Evolutionary conservation across 2,888 invertebrate genomes (phyloP).

Genomic region (Atethmia centrago): DNA sequence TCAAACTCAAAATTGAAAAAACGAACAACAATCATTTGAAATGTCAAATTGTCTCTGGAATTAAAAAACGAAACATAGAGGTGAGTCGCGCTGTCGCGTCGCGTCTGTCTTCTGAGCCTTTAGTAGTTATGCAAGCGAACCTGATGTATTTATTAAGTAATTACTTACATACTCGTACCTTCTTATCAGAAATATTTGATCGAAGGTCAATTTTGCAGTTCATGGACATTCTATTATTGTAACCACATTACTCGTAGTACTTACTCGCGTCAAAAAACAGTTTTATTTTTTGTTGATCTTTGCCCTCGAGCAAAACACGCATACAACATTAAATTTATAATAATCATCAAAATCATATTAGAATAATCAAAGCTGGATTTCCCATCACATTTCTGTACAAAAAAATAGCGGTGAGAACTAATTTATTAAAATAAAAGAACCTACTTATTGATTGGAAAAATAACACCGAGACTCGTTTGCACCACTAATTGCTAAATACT

Average conservation of each 20-base stretch:
- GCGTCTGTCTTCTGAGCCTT: no score
- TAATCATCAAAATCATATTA: slow-evolving; percentile 11
- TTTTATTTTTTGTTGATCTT: slow-evolving; percentile 16
- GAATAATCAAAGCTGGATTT: slow-evolving; percentile 13
- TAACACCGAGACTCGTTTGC: background rate
- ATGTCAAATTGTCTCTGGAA: no score
- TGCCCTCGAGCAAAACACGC: slow-evolving; percentile 13
- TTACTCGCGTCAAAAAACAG: background rate
- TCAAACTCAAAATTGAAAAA: no score
- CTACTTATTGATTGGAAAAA: background rate
- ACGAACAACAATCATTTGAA: no score
- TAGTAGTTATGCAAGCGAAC: no score
- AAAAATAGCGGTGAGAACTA: background rate
- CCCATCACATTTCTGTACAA: background rate
- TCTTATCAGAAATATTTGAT: slow-evolving; percentile 22
- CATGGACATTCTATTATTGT: slow-evolving; percentile 8
- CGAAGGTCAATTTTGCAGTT: slow-evolving; percentile 38
- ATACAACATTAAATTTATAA: slow-evolving; percentile 7
- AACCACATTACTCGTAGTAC: background rate
- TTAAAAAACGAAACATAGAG: no score
- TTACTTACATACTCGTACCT: no score
- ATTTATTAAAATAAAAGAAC: background rate
- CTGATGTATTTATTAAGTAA: no score
- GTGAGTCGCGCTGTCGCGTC: no score
- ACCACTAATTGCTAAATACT: background rate